Conservation (phyloP, 2,888 invertebrate species). For the Agrotis segetum region DNA sequence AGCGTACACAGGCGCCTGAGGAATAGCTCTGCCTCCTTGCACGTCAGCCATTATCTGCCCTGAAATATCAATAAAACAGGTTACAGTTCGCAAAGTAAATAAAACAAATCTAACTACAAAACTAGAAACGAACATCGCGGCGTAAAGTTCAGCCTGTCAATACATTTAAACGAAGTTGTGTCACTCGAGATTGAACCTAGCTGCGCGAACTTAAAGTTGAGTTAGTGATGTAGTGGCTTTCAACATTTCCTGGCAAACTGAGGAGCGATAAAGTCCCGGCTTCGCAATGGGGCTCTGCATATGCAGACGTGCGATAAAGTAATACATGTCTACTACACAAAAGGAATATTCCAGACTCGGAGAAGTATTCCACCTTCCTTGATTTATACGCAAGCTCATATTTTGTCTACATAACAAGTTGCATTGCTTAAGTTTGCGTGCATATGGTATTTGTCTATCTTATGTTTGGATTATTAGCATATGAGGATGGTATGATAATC, state of each 20-base stretch:
- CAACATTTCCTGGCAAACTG: conserved; percentile 73
- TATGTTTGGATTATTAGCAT: conserved; percentile 35
- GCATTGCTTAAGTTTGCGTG: conserved; percentile 46
- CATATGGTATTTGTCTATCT: conserved; percentile 19
- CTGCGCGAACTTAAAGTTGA: conserved; percentile 61
- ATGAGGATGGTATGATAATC: conserved; percentile 15
- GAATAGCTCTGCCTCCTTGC: conserved; percentile 78
- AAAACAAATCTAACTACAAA: conserved; percentile 56
- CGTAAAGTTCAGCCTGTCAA: conserved; percentile 58
- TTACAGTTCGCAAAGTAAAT: conserved; percentile 42
- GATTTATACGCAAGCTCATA: conserved; percentile 67
- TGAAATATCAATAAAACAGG: conserved; percentile 75
- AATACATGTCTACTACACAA: conserved; percentile 72
- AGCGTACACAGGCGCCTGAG: conserved; percentile 87
- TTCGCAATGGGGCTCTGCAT: conserved; percentile 71
- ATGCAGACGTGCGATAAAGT: conserved; percentile 78
- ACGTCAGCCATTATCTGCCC: conserved; percentile 85
- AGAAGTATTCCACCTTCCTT: conserved; percentile 66
- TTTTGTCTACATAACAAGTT: conserved; percentile 63
- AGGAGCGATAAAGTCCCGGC: conserved; percentile 76
- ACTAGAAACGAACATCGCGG: conserved; percentile 60
- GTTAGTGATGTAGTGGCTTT: conserved; percentile 62
- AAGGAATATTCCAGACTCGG: conserved; percentile 74
- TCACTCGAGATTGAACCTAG: conserved; percentile 63
- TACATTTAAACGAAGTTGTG: conserved; percentile 51